Percentiles rank a stretch among this genome's conserved stretches.
phyloP scores from a whole-genome alignment of 2,797 vertebrate species.

The Falco novaeseelandiae region DNA sequence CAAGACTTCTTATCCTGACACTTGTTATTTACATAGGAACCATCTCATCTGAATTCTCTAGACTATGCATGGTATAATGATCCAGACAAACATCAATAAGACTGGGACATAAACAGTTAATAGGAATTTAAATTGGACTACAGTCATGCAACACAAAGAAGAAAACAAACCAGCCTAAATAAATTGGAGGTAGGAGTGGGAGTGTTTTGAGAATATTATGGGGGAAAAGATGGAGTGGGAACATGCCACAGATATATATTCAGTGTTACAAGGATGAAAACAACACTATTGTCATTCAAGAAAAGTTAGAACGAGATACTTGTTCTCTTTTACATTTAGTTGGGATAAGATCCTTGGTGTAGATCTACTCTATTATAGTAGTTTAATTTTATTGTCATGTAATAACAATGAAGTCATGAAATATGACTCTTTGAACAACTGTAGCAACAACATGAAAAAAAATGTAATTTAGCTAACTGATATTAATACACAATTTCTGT shows the following conservation, averaged over 20 bases:
- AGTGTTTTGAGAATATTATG: neutral
- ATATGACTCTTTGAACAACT: neutral
- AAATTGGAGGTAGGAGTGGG: fast-evolving
- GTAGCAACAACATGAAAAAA: neutral
- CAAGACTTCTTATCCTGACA: neutral
- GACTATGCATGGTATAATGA: neutral
- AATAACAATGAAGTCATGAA: neutral
- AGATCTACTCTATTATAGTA: neutral
- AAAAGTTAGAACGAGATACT: neutral
- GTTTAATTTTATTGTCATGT: neutral
- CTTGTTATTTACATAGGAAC: neutral
- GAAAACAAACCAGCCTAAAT: neutral
- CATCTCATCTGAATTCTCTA: neutral
- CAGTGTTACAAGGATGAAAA: neutral
- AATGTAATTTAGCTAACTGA: neutral
- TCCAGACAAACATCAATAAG: neutral
- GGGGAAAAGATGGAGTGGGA: neutral
- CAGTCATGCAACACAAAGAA: neutral
- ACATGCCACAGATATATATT: neutral
- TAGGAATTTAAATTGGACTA: neutral
- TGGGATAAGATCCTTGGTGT: neutral
- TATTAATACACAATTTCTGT: neutral
- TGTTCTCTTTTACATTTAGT: neutral
- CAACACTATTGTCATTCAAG: neutral
- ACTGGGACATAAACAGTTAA: neutral